Conservation (phyloP, 2,888 invertebrate species). For the Priapulus caudatus region DNA sequence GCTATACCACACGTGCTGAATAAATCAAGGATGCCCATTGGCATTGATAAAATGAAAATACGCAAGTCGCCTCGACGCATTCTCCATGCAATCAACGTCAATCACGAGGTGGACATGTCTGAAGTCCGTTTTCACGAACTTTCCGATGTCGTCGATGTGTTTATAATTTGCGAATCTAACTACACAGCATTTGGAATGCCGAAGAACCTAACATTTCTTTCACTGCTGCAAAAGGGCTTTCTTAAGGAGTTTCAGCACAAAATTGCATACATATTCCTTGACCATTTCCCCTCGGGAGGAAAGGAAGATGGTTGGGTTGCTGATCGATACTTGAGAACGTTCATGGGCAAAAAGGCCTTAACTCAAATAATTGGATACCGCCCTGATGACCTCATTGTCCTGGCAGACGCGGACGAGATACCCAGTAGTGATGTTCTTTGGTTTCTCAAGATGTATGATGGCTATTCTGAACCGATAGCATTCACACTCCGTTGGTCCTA, state of each 20-base stretch:
- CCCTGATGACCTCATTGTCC: constrained; percentile 38
- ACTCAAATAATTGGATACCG: constrained; percentile 17
- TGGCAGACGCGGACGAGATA: constrained; percentile 48
- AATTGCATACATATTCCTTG: constrained; percentile 42
- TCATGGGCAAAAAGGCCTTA: constrained; percentile 16
- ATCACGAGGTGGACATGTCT: too few relatives aligned
- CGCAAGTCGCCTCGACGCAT: too few relatives aligned
- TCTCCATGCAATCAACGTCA: too few relatives aligned
- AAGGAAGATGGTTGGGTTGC: constrained; percentile 26
- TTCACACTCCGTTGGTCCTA: constrained; percentile 53
- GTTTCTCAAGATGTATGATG: constrained; percentile 54
- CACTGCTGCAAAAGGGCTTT: constrained; percentile 43
- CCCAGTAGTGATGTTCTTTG: constrained; percentile 50
- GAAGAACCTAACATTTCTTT: constrained; percentile 38
- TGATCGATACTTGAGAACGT: constrained; percentile 22
- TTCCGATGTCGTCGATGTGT: constrained; percentile 50
- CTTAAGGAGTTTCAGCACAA: constrained; percentile 44
- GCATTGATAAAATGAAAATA: too few relatives aligned
- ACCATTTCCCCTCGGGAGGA: constrained; percentile 25
- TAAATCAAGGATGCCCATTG: too few relatives aligned
- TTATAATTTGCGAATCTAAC: constrained; percentile 44
- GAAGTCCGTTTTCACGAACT: constrained; percentile 51
- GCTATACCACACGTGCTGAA: too few relatives aligned
- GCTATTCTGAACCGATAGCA: constrained; percentile 49
- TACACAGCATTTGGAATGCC: constrained; percentile 30